phyloP scores from a whole-genome alignment of 2,797 vertebrate genomes.

The Podarcis siculus region DNA sequence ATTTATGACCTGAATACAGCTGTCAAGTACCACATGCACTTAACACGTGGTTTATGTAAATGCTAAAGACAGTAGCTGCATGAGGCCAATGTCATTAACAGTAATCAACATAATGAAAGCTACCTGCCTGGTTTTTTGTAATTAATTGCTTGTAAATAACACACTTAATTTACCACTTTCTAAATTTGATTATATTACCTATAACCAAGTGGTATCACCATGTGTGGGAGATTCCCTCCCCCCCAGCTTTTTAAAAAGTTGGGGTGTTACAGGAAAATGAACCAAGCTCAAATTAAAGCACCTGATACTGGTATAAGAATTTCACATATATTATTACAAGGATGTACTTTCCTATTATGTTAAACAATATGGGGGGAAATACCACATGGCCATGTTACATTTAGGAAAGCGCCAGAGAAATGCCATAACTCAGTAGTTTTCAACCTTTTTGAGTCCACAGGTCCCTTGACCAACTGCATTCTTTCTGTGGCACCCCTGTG shows the following conservation, averaged over 20 bases:
- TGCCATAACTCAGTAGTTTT: too few species aligned
- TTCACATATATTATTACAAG: slow-evolving; percentile 8
- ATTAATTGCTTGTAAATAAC: slow-evolving; percentile 97
- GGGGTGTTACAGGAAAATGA: neutral
- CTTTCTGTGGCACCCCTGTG: too few species aligned
- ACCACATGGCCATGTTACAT: neutral
- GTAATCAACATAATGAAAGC: slow-evolving; percentile 91
- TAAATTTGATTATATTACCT: slow-evolving; percentile 80
- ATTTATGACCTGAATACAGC: slow-evolving; percentile 80
- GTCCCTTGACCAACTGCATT: too few species aligned
- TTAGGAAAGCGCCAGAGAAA: neutral
- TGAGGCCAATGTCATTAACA: slow-evolving; percentile 96
- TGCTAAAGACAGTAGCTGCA: slow-evolving; percentile 91
- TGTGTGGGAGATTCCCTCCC: slow-evolving; percentile 47
- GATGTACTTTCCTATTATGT: neutral
- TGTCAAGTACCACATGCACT: slow-evolving; percentile 80
- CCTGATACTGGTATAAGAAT: neutral
- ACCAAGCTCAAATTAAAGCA: neutral
- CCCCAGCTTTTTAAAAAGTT: slow-evolving; percentile 13
- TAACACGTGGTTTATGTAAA: slow-evolving; percentile 89
- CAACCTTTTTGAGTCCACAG: too few species aligned
- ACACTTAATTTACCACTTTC: slow-evolving; percentile 91
- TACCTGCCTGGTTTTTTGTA: slow-evolving; percentile 89
- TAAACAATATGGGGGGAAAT: neutral
- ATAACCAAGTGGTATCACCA: slow-evolving; percentile 66